Evolutionary conservation across 1,140 invertebrate genomes (phyloP), one percentile per base, ranked within the genome.

Genomic region (Melipona quadrifasciata): DNA sequence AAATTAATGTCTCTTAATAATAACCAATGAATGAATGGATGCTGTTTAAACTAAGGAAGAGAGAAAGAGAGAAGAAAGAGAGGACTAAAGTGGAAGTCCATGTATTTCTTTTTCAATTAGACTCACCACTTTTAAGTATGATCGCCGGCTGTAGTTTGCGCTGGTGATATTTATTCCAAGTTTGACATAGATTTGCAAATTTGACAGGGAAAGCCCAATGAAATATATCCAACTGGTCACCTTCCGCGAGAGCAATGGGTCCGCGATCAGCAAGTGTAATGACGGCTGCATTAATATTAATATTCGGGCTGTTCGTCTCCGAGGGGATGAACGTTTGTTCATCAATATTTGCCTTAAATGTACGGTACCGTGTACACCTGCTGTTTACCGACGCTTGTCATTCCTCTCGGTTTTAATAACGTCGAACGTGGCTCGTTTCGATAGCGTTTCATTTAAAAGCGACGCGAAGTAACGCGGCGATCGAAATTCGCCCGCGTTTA

Each of bases 311-410:
- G 16, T 21, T 80, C 47, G 71, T 51, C 75, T 75, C 57, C 17
- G 57, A 10, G 27, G 51, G 34, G 12, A 16, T 24, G 84, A 73
- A 61, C 82, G 77, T 84, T 88, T 75, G 86, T 82, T 80, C 85
- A 85, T 88, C 87, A 83, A 88, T 88, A 89, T 88, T 88, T 88
- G 76, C 70, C 70, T 79, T 34, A 79, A 47, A 76, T 79, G 80
- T 76, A 67, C 76, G 64, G 34, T 57, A 47, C 34, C 27, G 17
- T n/a, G 58, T 79, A 34, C 65, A 78, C n/a, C 65, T 68, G 57
- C 57, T 77, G 81, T 82, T 73, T 73, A 65, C 83, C 76, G 31
- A 80, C 31, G 83, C 70, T 61, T 78, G 58, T 73, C 76, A 31
- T 73, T 73, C 51, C 83, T 51, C 53, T 47, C 53, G 51, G 53